phyloP scores from a whole-genome alignment of 2,888 invertebrate genomes.

The Drosophila longiperda region DNA sequence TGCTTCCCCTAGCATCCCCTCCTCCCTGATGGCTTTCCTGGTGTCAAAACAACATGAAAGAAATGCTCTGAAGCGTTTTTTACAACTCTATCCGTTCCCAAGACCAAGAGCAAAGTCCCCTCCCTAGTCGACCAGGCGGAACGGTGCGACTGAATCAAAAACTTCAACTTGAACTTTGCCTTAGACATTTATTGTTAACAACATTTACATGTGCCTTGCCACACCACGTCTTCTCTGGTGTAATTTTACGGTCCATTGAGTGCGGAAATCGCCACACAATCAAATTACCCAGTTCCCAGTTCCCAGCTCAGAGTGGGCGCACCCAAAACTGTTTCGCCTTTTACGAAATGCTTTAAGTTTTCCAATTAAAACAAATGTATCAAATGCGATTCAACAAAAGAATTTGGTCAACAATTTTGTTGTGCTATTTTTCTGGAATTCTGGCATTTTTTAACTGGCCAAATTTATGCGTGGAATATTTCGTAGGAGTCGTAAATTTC shows the following conservation, averaged over 20 bases:
- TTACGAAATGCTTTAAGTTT: constrained; percentile 60
- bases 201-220: constrained; percentile 59
- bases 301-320: constrained; percentile 5
- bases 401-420: constrained; percentile 48
- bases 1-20: neutral
- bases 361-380: constrained; percentile 58
- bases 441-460: constrained; percentile 41
- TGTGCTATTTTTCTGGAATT: constrained; percentile 45
- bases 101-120: neutral
- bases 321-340: constrained; percentile 44
- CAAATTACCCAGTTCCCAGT: constrained; percentile 44
- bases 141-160: constrained; percentile 45
- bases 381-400: constrained; percentile 40
- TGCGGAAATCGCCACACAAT: constrained; percentile 70
- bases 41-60: constrained; percentile 51
- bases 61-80: constrained; percentile 39
- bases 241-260: constrained; percentile 75
- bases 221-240: constrained; percentile 24
- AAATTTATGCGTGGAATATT: constrained; percentile 49
- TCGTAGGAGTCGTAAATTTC: constrained; percentile 55
- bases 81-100: constrained; percentile 46
- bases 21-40: neutral
- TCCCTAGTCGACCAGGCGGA: constrained; percentile 46
- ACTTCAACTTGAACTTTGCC: constrained; percentile 41
- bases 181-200: constrained; percentile 50